Evolutionary conservation across 2,797 vertebrate species (phyloP), one percentile per base, ranked within the genome.

Genomic region (Sebastes reedi): DNA sequence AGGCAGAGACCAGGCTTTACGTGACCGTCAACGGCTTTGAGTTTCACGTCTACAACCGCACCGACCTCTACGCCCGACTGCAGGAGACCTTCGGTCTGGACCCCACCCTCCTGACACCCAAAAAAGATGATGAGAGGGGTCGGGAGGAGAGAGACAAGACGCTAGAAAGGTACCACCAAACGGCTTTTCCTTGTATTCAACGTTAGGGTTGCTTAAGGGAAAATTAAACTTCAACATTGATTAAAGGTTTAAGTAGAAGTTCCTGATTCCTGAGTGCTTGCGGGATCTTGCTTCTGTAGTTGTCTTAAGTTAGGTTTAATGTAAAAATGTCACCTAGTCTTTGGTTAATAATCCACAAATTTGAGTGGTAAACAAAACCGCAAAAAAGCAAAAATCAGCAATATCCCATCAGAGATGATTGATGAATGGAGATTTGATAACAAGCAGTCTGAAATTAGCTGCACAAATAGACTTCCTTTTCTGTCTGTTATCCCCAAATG

Each of bases 41-140:
- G 92, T 99, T 99, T 88, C 99, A 99, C 2, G 97, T 98, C 60
- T 99, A 99, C 93, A 99, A 99, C 90, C 98, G 98, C 66, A 99
- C 97, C 8, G 96, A 96, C 92, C 95, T 99, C 79, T 99, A 99
- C 66, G 95, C 97, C 56, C 97, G 93, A 27, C 97, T 99, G 80
- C 98, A 99, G 86, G 97, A 99, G 89, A 95, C 96, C n/a, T 99
- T 99, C 81, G 98, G 99, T 86, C 96, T 99, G 87, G 99, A 99
- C 54, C 97, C 97, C 81, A 99, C 97, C 5, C 96, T 99, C 75
- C 92, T 97, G 86, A 95, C 94, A 54, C 89, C 96, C 60, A 96
- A 95, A 85, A 97, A 96, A 89, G 97, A 98, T 42, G 97, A 97
- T 67, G 98, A 98, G 79, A 96, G 94, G 87, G 95, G 95, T n/a